phyloP scores from a whole-genome alignment of 2,113 vertebrate genomes.

The Piprites chloris region DNA sequence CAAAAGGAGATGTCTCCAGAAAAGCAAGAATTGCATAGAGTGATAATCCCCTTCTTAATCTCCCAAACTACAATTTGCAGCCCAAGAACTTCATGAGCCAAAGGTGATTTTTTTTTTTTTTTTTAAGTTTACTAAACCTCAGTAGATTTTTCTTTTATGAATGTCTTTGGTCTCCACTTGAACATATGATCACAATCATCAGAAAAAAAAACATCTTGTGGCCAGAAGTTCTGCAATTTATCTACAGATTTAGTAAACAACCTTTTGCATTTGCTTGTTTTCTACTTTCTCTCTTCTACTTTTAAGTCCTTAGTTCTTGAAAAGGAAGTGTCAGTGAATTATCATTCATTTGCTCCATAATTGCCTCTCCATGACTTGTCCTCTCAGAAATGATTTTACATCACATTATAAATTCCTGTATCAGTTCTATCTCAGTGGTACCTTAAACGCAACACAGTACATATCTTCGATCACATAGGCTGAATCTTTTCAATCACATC shows the following conservation, averaged over 20 bases:
- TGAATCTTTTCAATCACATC: not conserved
- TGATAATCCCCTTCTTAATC: not conserved
- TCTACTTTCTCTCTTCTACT: not conserved
- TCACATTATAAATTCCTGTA: not conserved
- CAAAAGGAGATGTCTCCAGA: not conserved
- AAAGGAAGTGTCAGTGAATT: not conserved
- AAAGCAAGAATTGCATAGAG: not conserved
- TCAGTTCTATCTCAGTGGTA: not conserved
- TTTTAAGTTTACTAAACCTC: not conserved
- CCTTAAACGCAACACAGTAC: not conserved
- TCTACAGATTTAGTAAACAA: not conserved
- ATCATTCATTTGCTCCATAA: not conserved
- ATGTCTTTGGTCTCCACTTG: not conserved
- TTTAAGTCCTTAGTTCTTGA: not conserved
- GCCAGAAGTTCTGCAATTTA: not conserved
- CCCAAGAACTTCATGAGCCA: not conserved
- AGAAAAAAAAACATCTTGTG: not conserved
- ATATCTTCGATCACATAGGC: not conserved
- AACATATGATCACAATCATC: not conserved
- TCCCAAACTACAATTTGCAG: not conserved
- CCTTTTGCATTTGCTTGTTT: not conserved
- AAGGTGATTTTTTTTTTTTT: not conserved
- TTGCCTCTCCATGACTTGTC: not conserved
- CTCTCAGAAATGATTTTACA: not conserved
- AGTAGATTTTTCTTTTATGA: not conserved